Evolutionary conservation across 2,888 invertebrate species (phyloP).

Genomic region (Erebia epiphron): DNA sequence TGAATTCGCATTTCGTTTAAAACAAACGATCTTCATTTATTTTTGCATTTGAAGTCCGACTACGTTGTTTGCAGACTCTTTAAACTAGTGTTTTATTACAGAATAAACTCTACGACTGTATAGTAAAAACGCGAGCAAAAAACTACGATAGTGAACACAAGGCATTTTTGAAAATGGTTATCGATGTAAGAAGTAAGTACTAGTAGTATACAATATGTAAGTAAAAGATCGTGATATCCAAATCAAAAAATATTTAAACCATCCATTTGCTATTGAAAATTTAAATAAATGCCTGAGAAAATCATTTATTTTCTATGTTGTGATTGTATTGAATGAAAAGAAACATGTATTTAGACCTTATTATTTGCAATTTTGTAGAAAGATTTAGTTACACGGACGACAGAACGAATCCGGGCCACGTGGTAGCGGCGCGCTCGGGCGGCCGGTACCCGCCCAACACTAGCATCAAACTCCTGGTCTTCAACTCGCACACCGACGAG

Average conservation of each 20-base stretch:
- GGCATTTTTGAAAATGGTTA: slow-evolving; percentile 92
- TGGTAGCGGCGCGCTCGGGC: slow-evolving; percentile 93
- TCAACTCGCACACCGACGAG: slow-evolving; percentile 81
- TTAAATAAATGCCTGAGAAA: no score
- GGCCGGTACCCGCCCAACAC: slow-evolving; percentile 89
- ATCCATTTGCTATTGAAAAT: no score
- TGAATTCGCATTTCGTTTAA: no score
- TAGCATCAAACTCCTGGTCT: slow-evolving; percentile 94
- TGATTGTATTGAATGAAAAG: not conserved
- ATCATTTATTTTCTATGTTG: not conserved
- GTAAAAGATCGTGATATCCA: no score
- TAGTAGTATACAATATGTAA: not conserved
- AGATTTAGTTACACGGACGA: slow-evolving; percentile 89
- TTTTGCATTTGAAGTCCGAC: no score
- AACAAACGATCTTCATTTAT: no score
- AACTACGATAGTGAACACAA: slow-evolving; percentile 89
- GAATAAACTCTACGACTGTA: slow-evolving; percentile 88
- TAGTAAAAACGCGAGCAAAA: slow-evolving; percentile 85
- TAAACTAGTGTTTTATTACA: slow-evolving; percentile 55
- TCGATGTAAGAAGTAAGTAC: slow-evolving; percentile 88
- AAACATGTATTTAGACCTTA: not conserved
- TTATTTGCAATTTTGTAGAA: slow-evolving; percentile 63
- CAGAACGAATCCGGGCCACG: slow-evolving; percentile 92
- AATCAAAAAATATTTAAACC: no score
- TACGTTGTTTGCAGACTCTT: no score